Evolutionary conservation across 2,888 invertebrate genomes (phyloP).

Genomic region (Mimumesa dahlbomi): DNA sequence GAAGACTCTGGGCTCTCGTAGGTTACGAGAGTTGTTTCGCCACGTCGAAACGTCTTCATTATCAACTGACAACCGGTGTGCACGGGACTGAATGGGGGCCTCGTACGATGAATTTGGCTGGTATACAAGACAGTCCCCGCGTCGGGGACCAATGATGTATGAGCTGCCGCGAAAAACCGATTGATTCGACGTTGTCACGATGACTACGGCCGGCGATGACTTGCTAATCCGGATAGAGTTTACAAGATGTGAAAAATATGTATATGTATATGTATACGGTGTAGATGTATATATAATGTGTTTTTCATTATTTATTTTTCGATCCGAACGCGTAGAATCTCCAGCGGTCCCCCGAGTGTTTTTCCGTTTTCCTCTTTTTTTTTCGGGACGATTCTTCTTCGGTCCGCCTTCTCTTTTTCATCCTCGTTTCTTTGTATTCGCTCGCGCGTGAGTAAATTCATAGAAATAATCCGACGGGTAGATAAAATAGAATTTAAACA

Average conservation of each 20-base stretch:
- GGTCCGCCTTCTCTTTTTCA: too few relatives aligned
- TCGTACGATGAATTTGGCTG: conserved; percentile 38
- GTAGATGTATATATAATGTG: too few relatives aligned
- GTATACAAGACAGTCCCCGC: conserved; percentile 13
- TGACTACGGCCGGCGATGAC: conserved; percentile 28
- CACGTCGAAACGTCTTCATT: conserved; percentile 61
- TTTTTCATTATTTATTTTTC: too few relatives aligned
- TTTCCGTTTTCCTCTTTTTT: too few relatives aligned
- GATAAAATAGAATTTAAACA: too few relatives aligned
- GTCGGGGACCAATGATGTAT: neutral
- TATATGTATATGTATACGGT: too few relatives aligned
- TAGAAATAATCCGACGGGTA: too few relatives aligned
- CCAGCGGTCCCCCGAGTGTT: too few relatives aligned
- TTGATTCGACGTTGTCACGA: conserved; percentile 41
- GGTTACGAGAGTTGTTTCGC: conserved; percentile 17
- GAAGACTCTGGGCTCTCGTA: conserved; percentile 26
- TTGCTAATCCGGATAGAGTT: conserved; percentile 12
- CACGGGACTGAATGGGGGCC: conserved; percentile 40
- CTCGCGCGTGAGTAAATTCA: too few relatives aligned
- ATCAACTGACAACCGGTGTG: conserved; percentile 56
- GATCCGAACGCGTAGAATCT: too few relatives aligned
- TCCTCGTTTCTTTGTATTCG: too few relatives aligned
- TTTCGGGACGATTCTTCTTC: too few relatives aligned
- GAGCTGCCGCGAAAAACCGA: conserved; percentile 27
- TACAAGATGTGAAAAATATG: conserved; percentile 22